Percentiles rank a stretch among this genome's conserved stretches.
These are phyloP conservation scores for Coreius guichenoti DNA, from an alignment of 2,797 vertebrate genomes.

Conservation along the genomic window DNA sequence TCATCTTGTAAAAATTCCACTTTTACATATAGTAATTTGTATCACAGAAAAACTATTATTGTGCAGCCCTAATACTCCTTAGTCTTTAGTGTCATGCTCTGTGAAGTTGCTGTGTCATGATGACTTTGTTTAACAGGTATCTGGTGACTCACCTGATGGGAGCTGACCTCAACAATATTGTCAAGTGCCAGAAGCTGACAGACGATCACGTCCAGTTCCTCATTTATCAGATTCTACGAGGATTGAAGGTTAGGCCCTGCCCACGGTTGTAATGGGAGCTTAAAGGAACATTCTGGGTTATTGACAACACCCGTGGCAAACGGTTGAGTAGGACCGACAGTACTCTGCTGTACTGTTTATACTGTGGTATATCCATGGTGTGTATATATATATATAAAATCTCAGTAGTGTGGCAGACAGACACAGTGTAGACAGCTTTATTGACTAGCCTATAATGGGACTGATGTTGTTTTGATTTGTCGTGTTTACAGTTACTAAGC, in stretches of 20 bases:
- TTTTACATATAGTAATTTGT: background rate
- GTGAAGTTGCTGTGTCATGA: conserved; percentile 8
- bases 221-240: conserved; percentile 97
- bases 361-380: background rate
- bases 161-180: conserved; percentile 98
- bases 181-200: conserved; percentile 98
- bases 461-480: background rate
- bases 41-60: background rate
- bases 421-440: background rate
- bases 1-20: background rate
- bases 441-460: background rate
- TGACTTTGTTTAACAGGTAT: conserved; percentile 79
- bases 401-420: background rate
- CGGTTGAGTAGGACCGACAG: background rate
- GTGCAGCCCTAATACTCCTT: background rate
- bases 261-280: background rate
- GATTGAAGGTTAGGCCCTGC: conserved; percentile 85
- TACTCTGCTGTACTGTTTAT: background rate
- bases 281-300: background rate
- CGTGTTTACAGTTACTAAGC: background rate
- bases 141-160: conserved; percentile 99
- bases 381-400: too few relatives aligned
- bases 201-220: conserved; percentile 99
- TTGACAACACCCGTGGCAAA: background rate
- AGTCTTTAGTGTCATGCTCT: background rate